These are phyloP conservation scores for Casuarius casuarius DNA, from an alignment of 2,113 vertebrate species.

Conservation along the genomic window DNA sequence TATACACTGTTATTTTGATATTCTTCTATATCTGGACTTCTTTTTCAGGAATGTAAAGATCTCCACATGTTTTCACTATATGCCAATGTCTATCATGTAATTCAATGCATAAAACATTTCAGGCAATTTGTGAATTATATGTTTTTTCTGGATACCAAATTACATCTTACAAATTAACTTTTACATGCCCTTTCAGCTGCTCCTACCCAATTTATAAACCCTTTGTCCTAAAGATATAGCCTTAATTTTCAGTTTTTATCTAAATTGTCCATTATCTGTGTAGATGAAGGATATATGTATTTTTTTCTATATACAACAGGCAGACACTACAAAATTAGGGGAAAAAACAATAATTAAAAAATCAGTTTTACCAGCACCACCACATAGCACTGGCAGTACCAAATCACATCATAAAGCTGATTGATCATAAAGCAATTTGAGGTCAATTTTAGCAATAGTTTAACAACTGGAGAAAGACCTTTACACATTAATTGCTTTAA, in stretches of 20 bases:
- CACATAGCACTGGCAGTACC: background rate
- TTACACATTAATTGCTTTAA: background rate
- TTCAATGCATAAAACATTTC: background rate
- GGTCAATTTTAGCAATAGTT: background rate
- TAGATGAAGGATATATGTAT: background rate
- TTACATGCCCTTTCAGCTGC: background rate
- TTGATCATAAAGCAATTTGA: background rate
- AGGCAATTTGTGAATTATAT: background rate
- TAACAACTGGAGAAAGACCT: background rate
- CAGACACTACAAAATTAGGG: background rate
- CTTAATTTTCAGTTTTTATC: background rate
- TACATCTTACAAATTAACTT: background rate
- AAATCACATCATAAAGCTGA: background rate
- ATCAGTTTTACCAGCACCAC: background rate
- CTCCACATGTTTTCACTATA: background rate
- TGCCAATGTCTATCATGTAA: background rate
- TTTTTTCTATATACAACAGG: background rate
- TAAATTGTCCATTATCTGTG: background rate
- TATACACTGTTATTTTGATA: background rate
- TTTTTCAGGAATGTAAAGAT: background rate
- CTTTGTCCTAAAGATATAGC: background rate
- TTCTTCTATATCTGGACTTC: background rate
- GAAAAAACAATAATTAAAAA: background rate
- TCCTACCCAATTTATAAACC: background rate
- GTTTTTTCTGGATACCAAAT: background rate